phyloP scores from a whole-genome alignment of 2,113 vertebrate genomes.

The Telmatochromis brachygnathus region DNA sequence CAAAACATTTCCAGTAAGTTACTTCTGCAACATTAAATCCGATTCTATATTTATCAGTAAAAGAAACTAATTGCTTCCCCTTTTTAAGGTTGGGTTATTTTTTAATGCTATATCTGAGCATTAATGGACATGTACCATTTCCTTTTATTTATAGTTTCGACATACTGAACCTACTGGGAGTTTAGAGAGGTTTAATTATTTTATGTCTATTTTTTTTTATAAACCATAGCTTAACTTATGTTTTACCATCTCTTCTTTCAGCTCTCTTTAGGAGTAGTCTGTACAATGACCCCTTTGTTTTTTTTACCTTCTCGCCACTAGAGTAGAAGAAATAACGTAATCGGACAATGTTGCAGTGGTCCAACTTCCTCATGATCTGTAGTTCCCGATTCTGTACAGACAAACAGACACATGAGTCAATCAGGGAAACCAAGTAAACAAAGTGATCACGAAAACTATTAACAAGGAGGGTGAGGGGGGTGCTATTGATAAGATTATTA shows the following conservation, averaged over 20 bases:
- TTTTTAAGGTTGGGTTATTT: background rate
- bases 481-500: rapidly evolving
- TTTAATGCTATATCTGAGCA: background rate
- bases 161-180: background rate
- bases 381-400: slow-evolving; percentile 83
- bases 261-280: background rate
- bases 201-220: background rate
- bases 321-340: slow-evolving; percentile 93
- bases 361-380: slow-evolving; percentile 90
- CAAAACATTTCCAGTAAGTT: background rate
- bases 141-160: background rate
- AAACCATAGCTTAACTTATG: background rate
- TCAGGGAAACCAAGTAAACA: background rate
- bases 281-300: rapidly evolving
- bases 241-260: background rate
- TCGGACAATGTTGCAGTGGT: slow-evolving; percentile 89
- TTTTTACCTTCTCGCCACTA: slow-evolving; percentile 86
- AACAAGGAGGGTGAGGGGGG: background rate
- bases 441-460: background rate
- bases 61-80: background rate
- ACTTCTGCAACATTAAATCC: background rate
- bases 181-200: background rate
- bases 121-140: background rate
- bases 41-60: background rate
- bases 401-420: background rate